These are phyloP conservation scores for Augiades crinisus DNA, from an alignment of 2,888 invertebrate species.

Conservation along the genomic window DNA sequence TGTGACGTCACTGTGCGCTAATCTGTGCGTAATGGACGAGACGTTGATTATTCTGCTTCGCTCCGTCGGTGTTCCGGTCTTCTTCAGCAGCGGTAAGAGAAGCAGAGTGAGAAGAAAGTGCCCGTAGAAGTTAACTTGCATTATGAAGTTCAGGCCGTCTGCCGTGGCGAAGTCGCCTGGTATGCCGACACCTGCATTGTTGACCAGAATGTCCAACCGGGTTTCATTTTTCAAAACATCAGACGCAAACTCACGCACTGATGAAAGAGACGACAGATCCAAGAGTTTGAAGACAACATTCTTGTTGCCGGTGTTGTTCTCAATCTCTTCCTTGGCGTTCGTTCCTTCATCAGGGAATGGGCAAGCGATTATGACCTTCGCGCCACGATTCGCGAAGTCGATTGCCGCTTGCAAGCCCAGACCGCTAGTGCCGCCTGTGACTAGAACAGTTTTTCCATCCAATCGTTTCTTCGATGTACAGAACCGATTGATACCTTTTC, in stretches of 20 bases:
- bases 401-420: conserved; percentile 55
- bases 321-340: conserved; percentile 77
- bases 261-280: conserved; percentile 86
- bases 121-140: conserved; percentile 96
- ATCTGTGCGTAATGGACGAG: conserved; percentile 85
- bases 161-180: conserved; percentile 80
- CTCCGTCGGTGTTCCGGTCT: conserved; percentile 63
- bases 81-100: conserved; percentile 88
- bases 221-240: conserved; percentile 41
- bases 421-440: conserved; percentile 61
- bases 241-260: conserved; percentile 63
- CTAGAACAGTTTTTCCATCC: conserved; percentile 45
- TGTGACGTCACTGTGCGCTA: conserved; percentile 83
- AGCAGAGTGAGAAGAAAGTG: conserved; percentile 94
- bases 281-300: conserved; percentile 85
- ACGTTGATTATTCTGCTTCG: conserved; percentile 88
- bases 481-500: conserved; percentile 35
- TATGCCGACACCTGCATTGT: conserved; percentile 91
- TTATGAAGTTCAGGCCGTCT: conserved; percentile 91
- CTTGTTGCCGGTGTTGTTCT: conserved; percentile 81
- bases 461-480: conserved; percentile 43
- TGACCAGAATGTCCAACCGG: conserved; percentile 89
- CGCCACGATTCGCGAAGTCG: conserved; percentile 56
- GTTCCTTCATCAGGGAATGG: conserved; percentile 53
- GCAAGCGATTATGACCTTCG: conserved; percentile 56